Percentiles rank a stretch among this genome's conserved stretches.
These are phyloP conservation scores for Drosophila limbata DNA, from an alignment of 2,888 invertebrate species.

Conservation along the genomic window DNA sequence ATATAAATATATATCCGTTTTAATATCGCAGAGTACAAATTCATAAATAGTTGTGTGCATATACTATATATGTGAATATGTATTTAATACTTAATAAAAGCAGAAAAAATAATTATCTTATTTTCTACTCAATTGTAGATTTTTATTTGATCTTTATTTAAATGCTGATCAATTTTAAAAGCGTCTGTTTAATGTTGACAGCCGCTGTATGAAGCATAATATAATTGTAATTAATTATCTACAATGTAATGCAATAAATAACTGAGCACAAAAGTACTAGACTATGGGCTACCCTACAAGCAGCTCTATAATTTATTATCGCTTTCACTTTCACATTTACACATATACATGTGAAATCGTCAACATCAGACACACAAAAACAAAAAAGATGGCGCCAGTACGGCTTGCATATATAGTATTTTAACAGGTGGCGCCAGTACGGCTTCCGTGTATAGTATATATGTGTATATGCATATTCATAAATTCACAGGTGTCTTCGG, in stretches of 20 bases:
- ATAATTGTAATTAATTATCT: background rate
- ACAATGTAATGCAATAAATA: constrained; percentile 5
- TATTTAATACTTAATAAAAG: constrained; percentile 20
- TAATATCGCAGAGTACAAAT: constrained; percentile 17
- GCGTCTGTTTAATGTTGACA: background rate
- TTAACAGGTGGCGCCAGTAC: constrained; percentile 15
- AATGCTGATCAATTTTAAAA: background rate
- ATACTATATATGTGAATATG: constrained; percentile 18
- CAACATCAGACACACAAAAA: constrained; percentile 2
- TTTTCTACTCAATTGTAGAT: constrained; percentile 2
- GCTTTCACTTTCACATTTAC: background rate
- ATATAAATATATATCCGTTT: constrained; percentile 27
- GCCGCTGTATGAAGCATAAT: background rate
- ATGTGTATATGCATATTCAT: background rate
- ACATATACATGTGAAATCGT: background rate
- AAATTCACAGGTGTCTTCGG: constrained; percentile 17
- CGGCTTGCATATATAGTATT: constrained; percentile 1
- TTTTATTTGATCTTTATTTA: constrained; percentile 11
- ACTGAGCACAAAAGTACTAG: background rate
- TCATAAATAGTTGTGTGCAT: constrained; percentile 26
- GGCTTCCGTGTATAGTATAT: constrained; percentile 2
- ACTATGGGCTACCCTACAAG: background rate
- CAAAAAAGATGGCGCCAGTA: constrained; percentile 11
- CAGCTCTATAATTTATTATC: background rate
- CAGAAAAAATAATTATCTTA: constrained; percentile 4